A percentile compares a stretch with the other conserved stretches of the same genome.
These are phyloP conservation scores for Esperia sulphurella DNA, from an alignment of 2,888 invertebrate species.

Conservation along the genomic window DNA sequence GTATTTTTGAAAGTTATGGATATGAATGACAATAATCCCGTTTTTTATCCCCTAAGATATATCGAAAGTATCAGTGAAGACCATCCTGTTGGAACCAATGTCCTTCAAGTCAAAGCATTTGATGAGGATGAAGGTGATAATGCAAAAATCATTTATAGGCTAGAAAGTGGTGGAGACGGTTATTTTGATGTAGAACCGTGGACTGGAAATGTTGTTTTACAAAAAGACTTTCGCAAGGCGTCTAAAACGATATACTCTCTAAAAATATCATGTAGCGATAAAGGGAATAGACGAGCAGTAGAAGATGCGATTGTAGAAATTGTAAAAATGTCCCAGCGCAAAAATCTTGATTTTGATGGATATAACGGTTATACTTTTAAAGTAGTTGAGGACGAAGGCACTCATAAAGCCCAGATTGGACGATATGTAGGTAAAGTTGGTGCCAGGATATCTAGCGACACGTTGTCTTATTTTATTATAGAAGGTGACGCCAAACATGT, in stretches of 20 bases:
- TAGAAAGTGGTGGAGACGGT: constrained; percentile 89
- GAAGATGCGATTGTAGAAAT: constrained; percentile 91
- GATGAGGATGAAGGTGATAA: constrained; percentile 95
- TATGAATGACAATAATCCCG: constrained; percentile 94
- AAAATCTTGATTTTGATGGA: constrained; percentile 86
- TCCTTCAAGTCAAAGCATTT: constrained; percentile 88
- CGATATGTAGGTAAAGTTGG: constrained; percentile 89
- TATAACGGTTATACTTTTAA: constrained; percentile 89
- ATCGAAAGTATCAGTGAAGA: constrained; percentile 87
- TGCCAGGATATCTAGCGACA: constrained; percentile 80
- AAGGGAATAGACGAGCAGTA: constrained; percentile 85
- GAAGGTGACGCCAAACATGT: constrained; percentile 88
- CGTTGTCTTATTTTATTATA: constrained; percentile 86
- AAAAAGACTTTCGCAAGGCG: constrained; percentile 81
- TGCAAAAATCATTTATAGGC: constrained; percentile 86
- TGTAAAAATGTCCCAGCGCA: constrained; percentile 84
- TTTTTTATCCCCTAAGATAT: constrained; percentile 94
- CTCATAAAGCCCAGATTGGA: constrained; percentile 78
- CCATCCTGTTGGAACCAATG: constrained; percentile 79
- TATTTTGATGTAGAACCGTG: constrained; percentile 88
- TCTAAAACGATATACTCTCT: constrained; percentile 85
- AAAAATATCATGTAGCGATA: constrained; percentile 89
- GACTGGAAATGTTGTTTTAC: constrained; percentile 86
- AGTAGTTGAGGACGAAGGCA: constrained; percentile 89
- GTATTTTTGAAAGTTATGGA: constrained; percentile 89